Evolutionary conservation across 2,888 invertebrate genomes (phyloP), one percentile per base, ranked within the genome.

Genomic region (Dascillus cervinus): DNA sequence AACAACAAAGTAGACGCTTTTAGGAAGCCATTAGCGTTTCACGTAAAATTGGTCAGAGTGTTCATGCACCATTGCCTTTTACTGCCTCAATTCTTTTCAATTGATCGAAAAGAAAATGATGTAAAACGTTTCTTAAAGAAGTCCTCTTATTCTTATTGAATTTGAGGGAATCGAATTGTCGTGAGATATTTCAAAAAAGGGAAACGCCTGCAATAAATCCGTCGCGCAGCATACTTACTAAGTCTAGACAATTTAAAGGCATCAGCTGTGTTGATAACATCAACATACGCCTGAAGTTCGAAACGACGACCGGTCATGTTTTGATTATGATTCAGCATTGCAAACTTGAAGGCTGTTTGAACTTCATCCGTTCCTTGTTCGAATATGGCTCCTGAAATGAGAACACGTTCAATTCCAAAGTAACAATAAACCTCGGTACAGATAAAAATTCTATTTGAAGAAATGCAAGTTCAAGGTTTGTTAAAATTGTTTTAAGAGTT

Each of bases 281-380:
- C 89, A 26, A 89, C 88, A 56, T 82, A 89, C 4, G 88, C 88
- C 61, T 87, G 85, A 29, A 91, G 71, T 60, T 91, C 90, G 57
- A 90, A 82, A 22, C 86, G 73, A 31, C 80, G 71, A 17, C 77
- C 77, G 37, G 81, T 81, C 41, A 85, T 78, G 58, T 89, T 89
- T 58, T 87, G 79, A 60, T 88, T 88, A 63, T 90, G 88, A 52
- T 81, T 79, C 26, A 81, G 74, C 79, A 89, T 80, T 3, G 90
- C 90, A 60, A 84, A 88, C 58, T 83, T 88, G 66, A 91, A 91
- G n/a, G 89, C 91, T 41, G 87, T 82, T 65, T 90, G 90, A 34
- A 90, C 86, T 61, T 91, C 90, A 58, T 89, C 89, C 1, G 87
- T 88, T 36, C 88, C 88, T 60, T 89, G 88, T 55, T 90, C 90